These are phyloP conservation scores for Albula glossodonta DNA, from an alignment of 2,113 vertebrate genomes.

Conservation along the genomic window DNA sequence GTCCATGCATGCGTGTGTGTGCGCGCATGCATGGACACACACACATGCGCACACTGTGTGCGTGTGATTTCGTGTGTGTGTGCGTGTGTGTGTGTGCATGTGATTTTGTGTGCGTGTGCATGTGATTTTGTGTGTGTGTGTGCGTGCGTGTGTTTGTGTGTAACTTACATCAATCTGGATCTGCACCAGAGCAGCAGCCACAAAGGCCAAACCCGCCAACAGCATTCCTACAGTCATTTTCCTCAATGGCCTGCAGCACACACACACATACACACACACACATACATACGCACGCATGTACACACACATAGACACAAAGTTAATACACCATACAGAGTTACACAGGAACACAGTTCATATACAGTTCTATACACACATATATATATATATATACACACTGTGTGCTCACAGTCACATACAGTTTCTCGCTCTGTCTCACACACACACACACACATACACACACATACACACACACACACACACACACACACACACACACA, in stretches of 20 bases:
- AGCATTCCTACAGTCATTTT: constrained; percentile 95
- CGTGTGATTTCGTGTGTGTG: neutral
- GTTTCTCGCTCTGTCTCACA: too few relatives aligned
- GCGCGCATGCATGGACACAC: too few relatives aligned
- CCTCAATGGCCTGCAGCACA: constrained; percentile 78
- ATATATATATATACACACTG: neutral
- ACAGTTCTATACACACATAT: neutral
- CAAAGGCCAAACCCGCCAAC: constrained; percentile 84
- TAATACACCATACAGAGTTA: too few relatives aligned
- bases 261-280: neutral
- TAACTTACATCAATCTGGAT: constrained; percentile 89
- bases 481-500: neutral
- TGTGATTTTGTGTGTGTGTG: neutral
- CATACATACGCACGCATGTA: neutral
- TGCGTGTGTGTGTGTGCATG: neutral
- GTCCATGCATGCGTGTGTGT: neutral
- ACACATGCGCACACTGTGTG: too few relatives aligned
- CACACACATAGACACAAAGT: neutral
- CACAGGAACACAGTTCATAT: too few relatives aligned
- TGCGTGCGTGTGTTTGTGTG: neutral
- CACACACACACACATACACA: neutral
- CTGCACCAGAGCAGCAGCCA: constrained; percentile 85
- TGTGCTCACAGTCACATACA: neutral
- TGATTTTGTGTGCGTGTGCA: neutral
- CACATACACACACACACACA: neutral